Evolutionary conservation across 2,797 vertebrate species (phyloP).

Genomic region (Cryptoblepharus egeriae): DNA sequence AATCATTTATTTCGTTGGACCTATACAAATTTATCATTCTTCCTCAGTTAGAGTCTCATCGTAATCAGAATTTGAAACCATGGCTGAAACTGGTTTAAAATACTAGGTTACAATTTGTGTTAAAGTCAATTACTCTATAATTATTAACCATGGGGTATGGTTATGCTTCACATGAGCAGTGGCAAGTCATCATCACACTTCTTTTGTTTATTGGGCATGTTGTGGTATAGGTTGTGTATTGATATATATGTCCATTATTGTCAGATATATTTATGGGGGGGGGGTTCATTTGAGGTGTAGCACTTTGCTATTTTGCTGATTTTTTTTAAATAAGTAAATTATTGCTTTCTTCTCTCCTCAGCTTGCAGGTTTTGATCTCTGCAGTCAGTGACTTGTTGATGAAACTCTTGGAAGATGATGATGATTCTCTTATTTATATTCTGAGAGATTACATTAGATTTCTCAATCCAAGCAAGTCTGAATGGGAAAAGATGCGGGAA

Average conservation of each 20-base stretch:
- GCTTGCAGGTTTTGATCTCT: constrained; percentile 87
- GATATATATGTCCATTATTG: too few relatives aligned
- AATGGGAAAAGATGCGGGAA: constrained; percentile 86
- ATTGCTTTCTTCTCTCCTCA: constrained; percentile 65
- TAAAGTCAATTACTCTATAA: not conserved
- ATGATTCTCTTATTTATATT: constrained; percentile 67
- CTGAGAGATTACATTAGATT: constrained; percentile 77
- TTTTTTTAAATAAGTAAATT: constrained; percentile 5
- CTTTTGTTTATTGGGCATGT: too few relatives aligned
- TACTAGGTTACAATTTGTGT: too few relatives aligned
- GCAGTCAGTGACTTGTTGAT: constrained; percentile 83
- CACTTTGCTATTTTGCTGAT: not conserved
- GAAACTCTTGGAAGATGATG: constrained; percentile 77
- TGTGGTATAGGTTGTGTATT: too few relatives aligned
- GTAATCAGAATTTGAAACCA: not conserved
- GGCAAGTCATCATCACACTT: too few relatives aligned
- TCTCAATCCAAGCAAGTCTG: constrained; percentile 79
- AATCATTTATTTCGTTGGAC: not conserved
- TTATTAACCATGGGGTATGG: not conserved
- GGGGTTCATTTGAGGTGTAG: too few relatives aligned
- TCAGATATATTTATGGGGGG: too few relatives aligned
- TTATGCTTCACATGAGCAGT: too few relatives aligned
- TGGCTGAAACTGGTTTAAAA: not conserved
- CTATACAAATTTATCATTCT: not conserved
- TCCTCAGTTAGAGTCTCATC: not conserved